These are phyloP conservation scores for Gymnarchus niloticus DNA, from an alignment of 2,113 vertebrate species.

Conservation along the genomic window DNA sequence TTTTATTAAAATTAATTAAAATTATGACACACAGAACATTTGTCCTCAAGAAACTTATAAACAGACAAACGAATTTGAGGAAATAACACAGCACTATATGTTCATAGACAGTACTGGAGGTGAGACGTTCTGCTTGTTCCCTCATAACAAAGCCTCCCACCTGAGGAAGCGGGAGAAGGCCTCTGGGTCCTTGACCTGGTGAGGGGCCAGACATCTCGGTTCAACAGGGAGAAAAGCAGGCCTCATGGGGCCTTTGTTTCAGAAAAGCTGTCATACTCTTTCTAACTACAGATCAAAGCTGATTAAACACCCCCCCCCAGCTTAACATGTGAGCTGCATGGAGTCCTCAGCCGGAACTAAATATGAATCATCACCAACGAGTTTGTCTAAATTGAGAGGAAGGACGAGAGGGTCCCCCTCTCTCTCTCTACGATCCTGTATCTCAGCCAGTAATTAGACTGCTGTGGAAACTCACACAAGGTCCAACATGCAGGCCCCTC, in stretches of 20 bases:
- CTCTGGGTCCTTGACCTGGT: neutral
- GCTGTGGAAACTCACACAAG: neutral
- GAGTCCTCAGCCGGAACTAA: conserved; percentile 31
- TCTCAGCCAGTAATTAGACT: neutral
- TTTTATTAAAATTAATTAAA: neutral
- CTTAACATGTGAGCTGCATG: conserved; percentile 32
- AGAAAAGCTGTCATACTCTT: neutral
- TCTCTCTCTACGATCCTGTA: neutral
- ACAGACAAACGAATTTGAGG: neutral
- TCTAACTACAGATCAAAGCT: neutral
- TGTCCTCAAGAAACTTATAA: neutral
- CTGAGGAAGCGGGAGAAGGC: neutral
- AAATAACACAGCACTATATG: neutral
- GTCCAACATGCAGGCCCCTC: neutral
- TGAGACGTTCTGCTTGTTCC: too few species aligned
- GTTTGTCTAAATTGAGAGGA: conserved; percentile 18
- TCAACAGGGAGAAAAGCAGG: neutral
- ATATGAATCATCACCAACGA: conserved; percentile 31
- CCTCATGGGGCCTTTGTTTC: neutral
- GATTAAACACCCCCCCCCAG: conserved; percentile 19
- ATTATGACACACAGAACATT: neutral
- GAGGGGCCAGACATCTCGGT: neutral
- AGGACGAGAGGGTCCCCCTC: neutral
- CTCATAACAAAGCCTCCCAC: too few species aligned
- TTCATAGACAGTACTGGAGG: neutral